A percentile compares a stretch with the other conserved stretches of the same genome.
phyloP scores from a whole-genome alignment of 2,888 invertebrate genomes.

The Drosophila buzzatii region DNA sequence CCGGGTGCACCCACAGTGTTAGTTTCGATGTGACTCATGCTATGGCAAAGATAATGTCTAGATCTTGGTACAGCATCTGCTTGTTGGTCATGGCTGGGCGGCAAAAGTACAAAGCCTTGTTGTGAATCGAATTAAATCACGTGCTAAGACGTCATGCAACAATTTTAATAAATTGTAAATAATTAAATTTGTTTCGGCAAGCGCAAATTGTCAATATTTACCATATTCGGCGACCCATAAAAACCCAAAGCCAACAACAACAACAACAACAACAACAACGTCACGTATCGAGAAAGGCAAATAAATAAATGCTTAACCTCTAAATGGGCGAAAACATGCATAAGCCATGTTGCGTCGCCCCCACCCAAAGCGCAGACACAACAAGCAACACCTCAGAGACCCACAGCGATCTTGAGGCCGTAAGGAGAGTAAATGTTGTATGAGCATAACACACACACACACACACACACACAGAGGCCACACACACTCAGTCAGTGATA shows the following conservation, averaged over 20 bases:
- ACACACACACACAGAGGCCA: conserved; percentile 1
- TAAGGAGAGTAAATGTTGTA: conserved; percentile 63
- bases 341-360: conserved; percentile 45
- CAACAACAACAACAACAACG: neutral
- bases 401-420: conserved; percentile 44
- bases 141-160: conserved; percentile 38
- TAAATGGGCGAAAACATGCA: conserved; percentile 50
- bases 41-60: conserved; percentile 64
- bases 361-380: conserved; percentile 17
- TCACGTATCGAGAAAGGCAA: conserved; percentile 8
- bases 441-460: conserved; percentile 25
- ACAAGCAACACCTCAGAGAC: conserved; percentile 69
- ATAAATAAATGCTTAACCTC: conserved; percentile 75
- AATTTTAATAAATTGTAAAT: conserved; percentile 53
- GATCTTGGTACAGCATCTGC: conserved; percentile 29
- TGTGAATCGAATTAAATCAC: conserved; percentile 52
- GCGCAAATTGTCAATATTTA: conserved; percentile 62
- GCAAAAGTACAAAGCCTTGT: conserved; percentile 44
- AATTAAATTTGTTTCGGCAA: conserved; percentile 35
- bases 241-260: conserved; percentile 22
- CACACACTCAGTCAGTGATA: conserved; percentile 26
- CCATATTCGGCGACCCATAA: conserved; percentile 72
- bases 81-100: conserved; percentile 24
- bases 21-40: conserved; percentile 50
- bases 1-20: neutral